Base-by-base conservation (phyloP, 2,113 vertebrate species). In the Carassius auratus region DNA sequence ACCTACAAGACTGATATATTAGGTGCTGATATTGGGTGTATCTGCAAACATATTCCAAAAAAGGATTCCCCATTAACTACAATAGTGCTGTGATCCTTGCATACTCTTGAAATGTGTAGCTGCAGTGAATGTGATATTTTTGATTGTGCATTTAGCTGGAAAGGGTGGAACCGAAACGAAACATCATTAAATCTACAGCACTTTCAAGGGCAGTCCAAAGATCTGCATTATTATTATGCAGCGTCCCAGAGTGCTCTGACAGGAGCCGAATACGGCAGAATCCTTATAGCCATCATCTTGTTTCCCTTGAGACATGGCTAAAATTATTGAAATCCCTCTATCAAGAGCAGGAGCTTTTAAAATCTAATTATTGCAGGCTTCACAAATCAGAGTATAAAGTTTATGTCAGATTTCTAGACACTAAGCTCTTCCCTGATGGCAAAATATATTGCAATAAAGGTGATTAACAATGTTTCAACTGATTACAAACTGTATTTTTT, bases 241-340 rank as follows among this genome's bases (percentile, higher is more conserved):
- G 83, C 48, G 8, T 81, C 76, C 76, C 81, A 38, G 77, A 66
- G 69, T 30, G 38, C 81, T 74, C 79, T 85, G 89, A 88, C 83
- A 86, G 48, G 26, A 83, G 79, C 36, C 76, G 85, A 87, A 85
- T 66, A 83, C 86, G 81, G 68, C 48, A 85, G 81, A 85, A 89
- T 88, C 85, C 68, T 87, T 85, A 85, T 84, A 86, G 77, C 50
- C n/a, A 33, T 85, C 69, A 62, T 87, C 45, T 69, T 42, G 62
- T 62, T 10, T 86, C 88, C 84, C 86, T 57, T 52, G 83, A 86
- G 89, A 90, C 68, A 36, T 19, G 68, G 64, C 85, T 84, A 86
- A 87, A 89, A 90, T 88, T 84, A 89, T 84, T 85, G 84, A 84
- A 80, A 69, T 66, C 78, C 82, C 38, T 78, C 76, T 57, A 71